These are phyloP conservation scores for Gari tellinella DNA, from an alignment of 2,888 invertebrate species.

Conservation along the genomic window DNA sequence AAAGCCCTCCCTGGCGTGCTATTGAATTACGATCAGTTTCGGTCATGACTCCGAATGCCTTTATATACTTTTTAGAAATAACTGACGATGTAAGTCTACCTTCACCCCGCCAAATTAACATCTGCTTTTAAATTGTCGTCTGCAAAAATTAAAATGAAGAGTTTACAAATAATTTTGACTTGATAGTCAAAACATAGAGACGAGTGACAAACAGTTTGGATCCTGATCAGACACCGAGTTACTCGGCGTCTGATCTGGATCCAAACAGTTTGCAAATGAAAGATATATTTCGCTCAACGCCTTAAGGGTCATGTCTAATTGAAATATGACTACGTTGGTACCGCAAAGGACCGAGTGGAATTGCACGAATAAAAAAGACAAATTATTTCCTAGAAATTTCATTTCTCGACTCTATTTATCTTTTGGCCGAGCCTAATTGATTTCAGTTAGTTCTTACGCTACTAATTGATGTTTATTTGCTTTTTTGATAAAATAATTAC, in stretches of 20 bases:
- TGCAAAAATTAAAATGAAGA: too few species aligned
- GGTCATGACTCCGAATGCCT: slow-evolving; percentile 1
- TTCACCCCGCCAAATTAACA: too few species aligned
- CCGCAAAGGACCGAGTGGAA: background rate
- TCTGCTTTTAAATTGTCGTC: too few species aligned
- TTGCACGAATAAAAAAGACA: background rate
- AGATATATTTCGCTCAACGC: too few species aligned
- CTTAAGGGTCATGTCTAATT: slow-evolving; percentile 34
- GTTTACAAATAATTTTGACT: too few species aligned
- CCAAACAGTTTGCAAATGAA: too few species aligned
- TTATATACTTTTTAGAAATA: slow-evolving; percentile 31
- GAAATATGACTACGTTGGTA: slow-evolving; percentile 19
- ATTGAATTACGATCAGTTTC: slow-evolving; percentile 38
- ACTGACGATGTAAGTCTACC: slow-evolving; percentile 31
- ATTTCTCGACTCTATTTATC: slow-evolving; percentile 27
- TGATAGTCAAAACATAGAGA: too few species aligned
- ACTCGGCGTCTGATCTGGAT: too few species aligned
- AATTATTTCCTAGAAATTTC: background rate
- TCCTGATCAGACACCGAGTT: too few species aligned
- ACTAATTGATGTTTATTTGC: slow-evolving; percentile 48
- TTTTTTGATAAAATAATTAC: slow-evolving; percentile 41
- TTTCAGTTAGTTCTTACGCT: slow-evolving; percentile 38
- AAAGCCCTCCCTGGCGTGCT: slow-evolving; percentile 20
- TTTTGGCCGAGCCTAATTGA: slow-evolving; percentile 35
- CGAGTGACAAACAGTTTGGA: too few species aligned